These are phyloP conservation scores for Neoniphon sammara DNA, from an alignment of 2,797 vertebrate species.

Conservation along the genomic window DNA sequence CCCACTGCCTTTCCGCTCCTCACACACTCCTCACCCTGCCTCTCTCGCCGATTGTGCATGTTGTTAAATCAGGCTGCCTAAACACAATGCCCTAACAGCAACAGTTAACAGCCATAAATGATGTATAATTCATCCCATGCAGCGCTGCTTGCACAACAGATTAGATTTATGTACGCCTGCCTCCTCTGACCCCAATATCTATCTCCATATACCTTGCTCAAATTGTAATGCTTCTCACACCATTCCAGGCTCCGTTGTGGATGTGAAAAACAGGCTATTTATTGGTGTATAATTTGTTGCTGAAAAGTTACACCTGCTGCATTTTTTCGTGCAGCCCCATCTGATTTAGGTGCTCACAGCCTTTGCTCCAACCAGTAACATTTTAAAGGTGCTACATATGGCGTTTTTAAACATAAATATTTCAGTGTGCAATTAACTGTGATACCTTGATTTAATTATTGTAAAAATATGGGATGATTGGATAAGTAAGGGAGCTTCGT, in stretches of 20 bases:
- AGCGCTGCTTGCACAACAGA: conserved; percentile 50
- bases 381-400: not conserved
- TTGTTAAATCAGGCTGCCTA: conserved; percentile 31
- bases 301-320: not conserved
- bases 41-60: conserved; percentile 38
- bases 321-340: not conserved
- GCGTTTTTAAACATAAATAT: too few relatives aligned
- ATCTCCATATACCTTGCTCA: conserved; percentile 50
- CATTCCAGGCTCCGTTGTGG: not conserved
- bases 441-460: too few relatives aligned
- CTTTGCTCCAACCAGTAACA: not conserved
- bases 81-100: conserved; percentile 47
- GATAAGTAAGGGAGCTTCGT: too few relatives aligned
- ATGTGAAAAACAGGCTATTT: conserved; percentile 25
- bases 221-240: conserved; percentile 53
- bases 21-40: not conserved
- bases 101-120: conserved; percentile 66
- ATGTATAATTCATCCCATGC: conserved; percentile 73
- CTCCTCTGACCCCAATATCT: conserved; percentile 58
- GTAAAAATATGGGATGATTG: too few relatives aligned
- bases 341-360: not conserved
- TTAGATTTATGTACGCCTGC: conserved; percentile 71
- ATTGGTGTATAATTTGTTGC: conserved; percentile 1
- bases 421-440: too few relatives aligned
- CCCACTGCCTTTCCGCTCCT: conserved; percentile 7